These are phyloP conservation scores for Kryptolebias ocellatus DNA, from an alignment of 2,797 vertebrate genomes.

Conservation along the genomic window DNA sequence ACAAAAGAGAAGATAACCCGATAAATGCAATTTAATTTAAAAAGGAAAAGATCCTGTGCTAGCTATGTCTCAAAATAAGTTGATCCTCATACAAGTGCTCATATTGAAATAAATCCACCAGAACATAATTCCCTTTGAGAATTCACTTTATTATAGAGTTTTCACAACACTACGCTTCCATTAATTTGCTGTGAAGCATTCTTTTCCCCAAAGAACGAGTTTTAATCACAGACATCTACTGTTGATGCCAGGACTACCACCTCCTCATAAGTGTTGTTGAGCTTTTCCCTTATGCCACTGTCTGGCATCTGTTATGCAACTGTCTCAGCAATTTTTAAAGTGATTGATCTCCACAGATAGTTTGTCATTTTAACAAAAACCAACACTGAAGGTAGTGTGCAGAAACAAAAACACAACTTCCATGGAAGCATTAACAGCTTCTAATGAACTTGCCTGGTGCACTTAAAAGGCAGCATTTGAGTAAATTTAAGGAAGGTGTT, in stretches of 20 bases:
- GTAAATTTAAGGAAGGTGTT: conserved; percentile 30
- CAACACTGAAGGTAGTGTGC: conserved; percentile 24
- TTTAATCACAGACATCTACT: conserved; percentile 2
- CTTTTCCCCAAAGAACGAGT: not conserved
- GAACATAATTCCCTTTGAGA: not conserved
- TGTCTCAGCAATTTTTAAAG: conserved; percentile 2
- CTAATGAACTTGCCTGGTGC: conserved; percentile 13
- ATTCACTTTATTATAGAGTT: not conserved
- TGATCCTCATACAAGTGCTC: not conserved
- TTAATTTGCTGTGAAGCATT: conserved; percentile 4
- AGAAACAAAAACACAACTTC: conserved; percentile 26
- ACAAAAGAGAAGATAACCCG: not conserved
- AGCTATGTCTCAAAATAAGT: not conserved
- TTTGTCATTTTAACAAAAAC: conserved; percentile 25
- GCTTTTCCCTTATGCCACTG: not conserved
- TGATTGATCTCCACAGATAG: conserved; percentile 19
- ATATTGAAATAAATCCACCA: not conserved
- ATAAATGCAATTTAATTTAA: not conserved
- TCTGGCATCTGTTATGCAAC: not conserved
- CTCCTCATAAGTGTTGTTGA: not conserved
- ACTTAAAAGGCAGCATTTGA: conserved; percentile 22
- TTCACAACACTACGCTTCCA: not conserved
- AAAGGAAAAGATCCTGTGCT: not conserved
- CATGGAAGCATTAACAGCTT: conserved; percentile 18
- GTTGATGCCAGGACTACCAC: not conserved